A percentile compares a stretch with the other conserved stretches of the same genome.
Evolutionary conservation across 2,113 vertebrate genomes (phyloP).

Genomic region (Psophia crepitans): DNA sequence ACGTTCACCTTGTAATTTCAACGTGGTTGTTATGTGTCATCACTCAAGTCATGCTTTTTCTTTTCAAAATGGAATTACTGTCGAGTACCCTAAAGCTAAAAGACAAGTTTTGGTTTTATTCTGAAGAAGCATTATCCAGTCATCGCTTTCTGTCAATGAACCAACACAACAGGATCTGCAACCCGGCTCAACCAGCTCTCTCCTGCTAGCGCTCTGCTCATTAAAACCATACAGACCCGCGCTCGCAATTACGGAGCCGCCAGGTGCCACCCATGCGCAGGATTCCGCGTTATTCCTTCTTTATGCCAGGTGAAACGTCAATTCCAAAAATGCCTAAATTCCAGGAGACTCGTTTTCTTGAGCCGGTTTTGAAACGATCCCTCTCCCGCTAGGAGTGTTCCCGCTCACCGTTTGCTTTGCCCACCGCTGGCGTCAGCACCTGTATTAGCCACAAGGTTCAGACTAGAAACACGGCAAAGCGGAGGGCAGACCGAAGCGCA

Average conservation of each 20-base stretch:
- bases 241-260: background rate
- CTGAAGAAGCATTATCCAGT: background rate
- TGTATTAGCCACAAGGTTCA: background rate
- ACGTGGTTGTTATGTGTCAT: fast-evolving
- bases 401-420: background rate
- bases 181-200: background rate
- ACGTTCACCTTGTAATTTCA: background rate
- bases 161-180: background rate
- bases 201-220: background rate
- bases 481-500: background rate
- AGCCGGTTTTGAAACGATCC: background rate
- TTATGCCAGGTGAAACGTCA: background rate
- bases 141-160: background rate
- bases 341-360: background rate
- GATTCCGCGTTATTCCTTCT: background rate
- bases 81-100: background rate
- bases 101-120: background rate
- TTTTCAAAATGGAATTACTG: background rate
- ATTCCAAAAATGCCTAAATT: background rate
- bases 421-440: background rate
- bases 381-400: background rate
- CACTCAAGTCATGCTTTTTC: background rate
- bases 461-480: background rate
- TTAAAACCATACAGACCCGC: background rate
- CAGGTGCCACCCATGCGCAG: background rate